Conservation (phyloP, 2,113 vertebrate species). For the Riparia riparia region DNA sequence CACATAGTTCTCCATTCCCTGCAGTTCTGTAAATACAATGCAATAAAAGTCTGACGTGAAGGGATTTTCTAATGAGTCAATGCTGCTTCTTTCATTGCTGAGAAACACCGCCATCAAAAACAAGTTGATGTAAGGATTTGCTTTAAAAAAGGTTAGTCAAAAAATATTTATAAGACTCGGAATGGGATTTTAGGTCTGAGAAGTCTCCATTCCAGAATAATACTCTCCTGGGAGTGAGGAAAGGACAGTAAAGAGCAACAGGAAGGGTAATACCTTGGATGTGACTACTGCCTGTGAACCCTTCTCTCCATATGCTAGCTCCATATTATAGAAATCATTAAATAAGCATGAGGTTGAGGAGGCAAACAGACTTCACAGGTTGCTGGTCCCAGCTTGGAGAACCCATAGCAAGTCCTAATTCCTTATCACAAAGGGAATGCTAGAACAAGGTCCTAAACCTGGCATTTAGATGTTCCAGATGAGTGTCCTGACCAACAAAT, state of each 20-base stretch:
- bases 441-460: not conserved
- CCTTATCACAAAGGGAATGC: not conserved
- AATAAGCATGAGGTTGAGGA: not conserved
- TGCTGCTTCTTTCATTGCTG: not conserved
- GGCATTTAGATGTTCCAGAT: not conserved
- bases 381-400: not conserved
- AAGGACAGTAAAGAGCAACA: not conserved
- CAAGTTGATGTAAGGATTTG: not conserved
- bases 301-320: not conserved
- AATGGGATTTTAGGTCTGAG: not conserved
- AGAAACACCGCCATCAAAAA: not conserved
- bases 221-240: not conserved
- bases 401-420: not conserved
- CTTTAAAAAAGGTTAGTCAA: not conserved
- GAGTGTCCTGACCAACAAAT: not conserved
- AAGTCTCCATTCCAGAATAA: not conserved
- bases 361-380: not conserved
- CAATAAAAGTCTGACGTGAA: not conserved
- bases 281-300: not conserved
- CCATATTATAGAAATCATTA: not conserved
- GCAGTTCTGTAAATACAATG: not conserved
- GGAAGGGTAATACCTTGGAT: not conserved
- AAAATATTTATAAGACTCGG: not conserved
- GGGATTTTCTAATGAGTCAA: not conserved
- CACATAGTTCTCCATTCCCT: not conserved